Base-by-base conservation (phyloP, 2,888 invertebrate genomes). In the Cantharis rufa region DNA sequence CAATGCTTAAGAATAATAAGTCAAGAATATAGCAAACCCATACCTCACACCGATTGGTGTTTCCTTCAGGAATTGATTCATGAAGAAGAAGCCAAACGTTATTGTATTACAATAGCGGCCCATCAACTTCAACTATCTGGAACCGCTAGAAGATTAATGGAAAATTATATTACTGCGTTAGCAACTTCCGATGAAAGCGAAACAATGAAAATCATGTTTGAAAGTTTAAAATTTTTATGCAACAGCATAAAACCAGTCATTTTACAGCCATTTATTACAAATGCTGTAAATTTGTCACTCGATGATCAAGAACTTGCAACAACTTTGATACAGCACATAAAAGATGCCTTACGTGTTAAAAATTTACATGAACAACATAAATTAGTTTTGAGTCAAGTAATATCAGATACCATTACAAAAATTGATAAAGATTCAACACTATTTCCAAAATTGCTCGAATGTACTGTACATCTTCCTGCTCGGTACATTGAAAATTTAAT, bases 31-130 rank as follows among this genome's bases (percentile, higher is more conserved):
- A 87, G 90, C 0, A 92, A 92, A 81, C 93, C 94, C 0, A 89
- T 95, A 75, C 95, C 95, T 0, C 94, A 95, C 0, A 82, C 92
- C 24, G 92, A 94, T 84, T 91, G 94, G 91, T 89, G 89, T 80
- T 93, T 93, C 84, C 85, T 94, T 9, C 90, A 91, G 63, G 90
- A 92, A 82, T 88, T 91, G 72, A 88, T 91, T 74, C 90, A 91
- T 77, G 91, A 91, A 0, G 83, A 86, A 0, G 87, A 87, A 81
- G 90, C 92, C 78, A 88, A 89, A 24, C 85, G 88, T 15, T 90
- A 90, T 71, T 90, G 91, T 72, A 86, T 94, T 15, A 85, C 87
- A 32, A 88, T 95, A 64, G 92, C 92, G 0, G 92, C 92, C 5
- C 89, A 91, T 80, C 94, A 94, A 84, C 91, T 93, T 0, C 85